Base-by-base conservation (phyloP, 2,888 invertebrate species). In the Syritta pipiens region DNA sequence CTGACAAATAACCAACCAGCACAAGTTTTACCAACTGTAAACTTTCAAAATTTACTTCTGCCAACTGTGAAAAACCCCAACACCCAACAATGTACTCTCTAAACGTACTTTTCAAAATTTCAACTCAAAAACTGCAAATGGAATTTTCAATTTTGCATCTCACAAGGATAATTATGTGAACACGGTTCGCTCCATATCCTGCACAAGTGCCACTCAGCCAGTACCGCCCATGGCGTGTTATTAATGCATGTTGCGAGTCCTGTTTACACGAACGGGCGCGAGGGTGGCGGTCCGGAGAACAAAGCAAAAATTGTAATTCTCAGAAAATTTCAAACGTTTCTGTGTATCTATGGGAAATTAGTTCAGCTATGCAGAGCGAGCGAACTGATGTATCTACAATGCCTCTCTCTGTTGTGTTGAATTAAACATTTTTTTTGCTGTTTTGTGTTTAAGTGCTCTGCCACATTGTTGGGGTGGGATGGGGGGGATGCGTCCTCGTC, bases 371-470 rank as follows among this genome's bases (percentile, higher is more conserved):
- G n/a, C n/a, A n/a, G n/a, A n/a, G n/a, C n/a, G n/a, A n/a, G n/a
- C n/a, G n/a, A n/a, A n/a, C 26, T 46, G 9, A 3, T 48, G 42
- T 14, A 20, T 62, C 37, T 28, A 5, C 40, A 37, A 62, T 28
- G 28, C 9, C 49, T 37, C 10, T 12, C 19, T 28, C 19, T 10
- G n/a, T 17, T 37, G 48, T 49, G 9, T 14, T 49, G 40, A 62
- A 62, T 62, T 62, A 49, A 62, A 62, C 30, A 62, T 62, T 28
- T 49, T 49, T 26, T n/a, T n/a, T n/a, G n/a, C n/a, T n/a, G n/a
- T n/a, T n/a, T n/a, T n/a, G n/a, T n/a, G 28, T 49, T 49, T 49
- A 28, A 49, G 30, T 40, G 28, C 28, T 28, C n/a, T n/a, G n/a
- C n/a, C n/a, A n/a, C n/a, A n/a, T n/a, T n/a, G n/a, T n/a, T n/a